Percentiles rank a stretch among this genome's conserved stretches.
Evolutionary conservation across 2,113 vertebrate species (phyloP).

Genomic region (Sminthopsis crassicaudata): DNA sequence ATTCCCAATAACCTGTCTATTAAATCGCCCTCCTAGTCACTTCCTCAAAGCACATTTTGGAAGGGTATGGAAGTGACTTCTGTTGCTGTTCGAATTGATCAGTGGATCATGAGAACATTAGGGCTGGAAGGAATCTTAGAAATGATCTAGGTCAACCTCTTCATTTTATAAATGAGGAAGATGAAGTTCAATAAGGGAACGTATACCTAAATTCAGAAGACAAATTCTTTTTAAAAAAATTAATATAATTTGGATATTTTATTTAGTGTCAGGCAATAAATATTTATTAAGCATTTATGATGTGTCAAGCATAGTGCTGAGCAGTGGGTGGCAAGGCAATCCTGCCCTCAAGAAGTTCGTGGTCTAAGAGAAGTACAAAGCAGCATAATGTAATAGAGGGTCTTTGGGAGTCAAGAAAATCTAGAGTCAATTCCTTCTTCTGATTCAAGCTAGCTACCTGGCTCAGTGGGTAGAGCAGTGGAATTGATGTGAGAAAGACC

Average conservation of each 20-base stretch:
- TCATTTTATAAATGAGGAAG: neutral
- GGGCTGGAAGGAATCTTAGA: neutral
- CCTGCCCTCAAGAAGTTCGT: neutral
- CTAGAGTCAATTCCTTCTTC: neutral
- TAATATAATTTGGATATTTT: constrained; percentile 6
- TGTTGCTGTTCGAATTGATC: neutral
- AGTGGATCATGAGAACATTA: neutral
- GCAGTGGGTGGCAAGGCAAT: neutral
- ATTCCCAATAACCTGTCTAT: neutral
- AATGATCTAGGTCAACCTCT: neutral
- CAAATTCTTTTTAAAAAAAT: neutral
- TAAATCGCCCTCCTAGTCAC: neutral
- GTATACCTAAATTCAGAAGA: neutral
- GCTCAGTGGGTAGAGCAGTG: neutral
- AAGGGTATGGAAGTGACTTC: neutral
- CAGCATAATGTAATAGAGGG: neutral
- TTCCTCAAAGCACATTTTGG: neutral
- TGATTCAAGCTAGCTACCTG: neutral
- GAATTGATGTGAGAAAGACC: neutral
- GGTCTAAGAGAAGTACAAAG: neutral
- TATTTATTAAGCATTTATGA: neutral
- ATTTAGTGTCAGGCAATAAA: neutral
- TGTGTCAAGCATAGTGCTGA: neutral
- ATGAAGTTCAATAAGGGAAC: neutral
- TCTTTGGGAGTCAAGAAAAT: neutral